A percentile compares a stretch with the other conserved stretches of the same genome.
Conservation (phyloP, 2,888 invertebrate genomes). For the Ochropleura leucogaster region DNA sequence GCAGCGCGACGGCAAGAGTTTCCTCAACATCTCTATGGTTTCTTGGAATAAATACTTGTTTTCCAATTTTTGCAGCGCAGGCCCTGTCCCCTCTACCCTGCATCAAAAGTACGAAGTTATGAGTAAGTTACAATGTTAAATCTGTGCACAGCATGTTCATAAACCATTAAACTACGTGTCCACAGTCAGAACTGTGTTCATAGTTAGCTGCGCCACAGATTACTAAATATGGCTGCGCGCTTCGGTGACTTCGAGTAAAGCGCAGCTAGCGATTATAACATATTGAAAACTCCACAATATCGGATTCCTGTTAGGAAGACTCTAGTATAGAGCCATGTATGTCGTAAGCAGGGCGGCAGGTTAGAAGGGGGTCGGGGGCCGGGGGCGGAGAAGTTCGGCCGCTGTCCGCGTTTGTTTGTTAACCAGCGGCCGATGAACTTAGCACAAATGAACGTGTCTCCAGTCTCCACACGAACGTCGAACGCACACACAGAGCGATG, state of each 20-base stretch:
- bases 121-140: background rate
- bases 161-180: background rate
- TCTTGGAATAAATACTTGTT: no score
- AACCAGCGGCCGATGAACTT: conserved; percentile 62
- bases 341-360: conserved; percentile 3
- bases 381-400: conserved; percentile 24
- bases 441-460: conserved; percentile 52
- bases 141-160: background rate
- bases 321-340: background rate
- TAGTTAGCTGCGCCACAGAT: no score
- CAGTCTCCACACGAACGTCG: conserved; percentile 6
- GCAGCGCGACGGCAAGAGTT: no score
- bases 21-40: no score
- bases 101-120: no score
- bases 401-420: conserved; percentile 54
- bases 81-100: no score
- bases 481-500: conserved; percentile 7
- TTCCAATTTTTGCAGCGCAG: no score
- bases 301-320: background rate
- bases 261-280: background rate
- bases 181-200: background rate
- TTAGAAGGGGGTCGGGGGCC: background rate
- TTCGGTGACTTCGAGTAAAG: background rate
- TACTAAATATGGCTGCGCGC: no score
- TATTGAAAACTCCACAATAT: background rate